Evolutionary conservation across 2,888 invertebrate genomes (phyloP), one percentile per base, ranked within the genome.

Genomic region (Serripes groenlandicus): DNA sequence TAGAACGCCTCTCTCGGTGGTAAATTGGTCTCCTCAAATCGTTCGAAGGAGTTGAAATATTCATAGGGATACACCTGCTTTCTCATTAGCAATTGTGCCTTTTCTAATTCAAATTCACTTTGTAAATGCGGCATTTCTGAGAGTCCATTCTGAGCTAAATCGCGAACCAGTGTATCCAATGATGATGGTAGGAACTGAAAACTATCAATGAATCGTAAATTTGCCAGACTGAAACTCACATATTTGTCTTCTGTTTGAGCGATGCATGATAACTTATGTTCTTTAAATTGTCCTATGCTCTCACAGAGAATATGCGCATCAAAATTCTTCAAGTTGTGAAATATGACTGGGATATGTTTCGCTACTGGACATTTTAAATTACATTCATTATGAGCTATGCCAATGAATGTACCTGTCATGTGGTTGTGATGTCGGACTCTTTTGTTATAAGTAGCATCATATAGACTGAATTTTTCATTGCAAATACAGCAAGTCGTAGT

Each of bases 51-150:
- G 37, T 54, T 68, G 66, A 78, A 56, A 60, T 73, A 78, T 4
- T 78, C 78, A 26, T 73, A 78, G 1, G 78, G 73, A 60, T 73
- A 78, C n/a, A 68, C 72, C 32, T 69, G 73, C 52, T 78, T 78
- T 26, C 72, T 68, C 21, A 78, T 54, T 1, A 78, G 32, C 2
- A 78, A 52, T 21, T 23, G 23, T 7, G 71, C 58, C 23, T 73
- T 26, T 30, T 68, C 28, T 1, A 26, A 9, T 64, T 30, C 52
- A 49, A 30, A 32, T 73, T 73, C 73, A 3, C 66, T 37, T 37
- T 68, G 58, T 3, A 68, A 5, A 49, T 34, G 66, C 1, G 56
- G 58, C 28, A 78, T 66, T 1, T 58, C 58, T 32, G 26, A 5
- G 30, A 73, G 62, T 35, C 69, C 73, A 32, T 78, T 56, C 58